A percentile compares a stretch with the other conserved stretches of the same genome.
Conservation (phyloP, 1,140 invertebrate genomes). For the Rhyzopertha dominica region DNA sequence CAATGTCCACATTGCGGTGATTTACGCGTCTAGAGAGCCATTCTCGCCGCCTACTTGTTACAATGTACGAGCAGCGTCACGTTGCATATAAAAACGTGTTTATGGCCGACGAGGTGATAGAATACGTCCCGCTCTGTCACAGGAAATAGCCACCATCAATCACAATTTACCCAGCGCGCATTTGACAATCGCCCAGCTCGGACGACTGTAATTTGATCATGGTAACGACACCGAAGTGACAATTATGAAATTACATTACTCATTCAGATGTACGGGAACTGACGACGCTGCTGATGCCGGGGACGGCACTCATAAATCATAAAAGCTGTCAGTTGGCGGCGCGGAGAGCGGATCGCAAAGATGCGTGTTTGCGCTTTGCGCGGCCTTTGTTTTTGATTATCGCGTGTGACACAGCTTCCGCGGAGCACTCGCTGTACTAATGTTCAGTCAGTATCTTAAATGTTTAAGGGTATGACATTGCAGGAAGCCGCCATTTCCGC, state of each 20-base stretch:
- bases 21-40: slow-evolving; percentile 43
- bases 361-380: slow-evolving; percentile 35
- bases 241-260: slow-evolving; percentile 44
- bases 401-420: slow-evolving; percentile 27
- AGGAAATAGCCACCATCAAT: slow-evolving; percentile 41
- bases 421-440: slow-evolving; percentile 12
- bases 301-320: slow-evolving; percentile 39
- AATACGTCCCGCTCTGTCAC: slow-evolving; percentile 34
- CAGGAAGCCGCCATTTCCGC: no score
- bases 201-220: slow-evolving; percentile 25
- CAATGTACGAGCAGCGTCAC: slow-evolving; percentile 34
- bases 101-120: slow-evolving; percentile 39
- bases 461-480: no score
- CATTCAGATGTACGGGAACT: slow-evolving; percentile 38
- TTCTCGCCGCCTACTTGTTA: slow-evolving; percentile 41
- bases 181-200: slow-evolving; percentile 21
- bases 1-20: slow-evolving; percentile 41
- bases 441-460: no score
- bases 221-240: slow-evolving; percentile 27
- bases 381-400: slow-evolving; percentile 31
- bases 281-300: slow-evolving; percentile 25
- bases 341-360: slow-evolving; percentile 29
- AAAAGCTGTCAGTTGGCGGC: slow-evolving; percentile 31
- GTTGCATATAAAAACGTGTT: slow-evolving; percentile 42
- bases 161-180: slow-evolving; percentile 33